Percentiles rank a stretch among this genome's conserved stretches.
Evolutionary conservation across 1,140 invertebrate genomes (phyloP).

Genomic region (Zaprionus nigranus): DNA sequence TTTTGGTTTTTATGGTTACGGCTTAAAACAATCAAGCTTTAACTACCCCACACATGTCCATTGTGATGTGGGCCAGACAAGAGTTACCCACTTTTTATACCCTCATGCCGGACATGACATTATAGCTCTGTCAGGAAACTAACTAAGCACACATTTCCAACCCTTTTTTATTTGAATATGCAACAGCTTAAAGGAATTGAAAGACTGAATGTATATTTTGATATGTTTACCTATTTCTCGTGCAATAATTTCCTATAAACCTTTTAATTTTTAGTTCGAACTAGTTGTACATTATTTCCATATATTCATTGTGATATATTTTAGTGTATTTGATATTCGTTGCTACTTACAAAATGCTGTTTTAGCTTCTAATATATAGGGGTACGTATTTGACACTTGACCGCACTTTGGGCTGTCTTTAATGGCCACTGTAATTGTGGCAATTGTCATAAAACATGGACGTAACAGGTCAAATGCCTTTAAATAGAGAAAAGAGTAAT

Average conservation of each 20-base stretch:
- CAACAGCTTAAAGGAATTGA: not conserved
- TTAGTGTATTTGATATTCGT: not conserved
- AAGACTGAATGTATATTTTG: not conserved
- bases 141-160: not conserved
- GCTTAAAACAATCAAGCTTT: constrained; percentile 35
- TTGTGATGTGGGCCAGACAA: constrained; percentile 11
- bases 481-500: not conserved
- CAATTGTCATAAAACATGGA: constrained; percentile 20
- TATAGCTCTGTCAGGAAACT: not conserved
- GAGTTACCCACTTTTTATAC: not conserved
- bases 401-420: constrained; percentile 19
- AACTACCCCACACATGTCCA: constrained; percentile 12
- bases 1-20: not conserved
- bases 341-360: not conserved
- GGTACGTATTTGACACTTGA: constrained; percentile 15
- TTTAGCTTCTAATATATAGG: not conserved
- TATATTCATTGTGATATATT: not conserved
- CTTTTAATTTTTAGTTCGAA: not conserved
- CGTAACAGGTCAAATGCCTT: not conserved
- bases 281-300: not conserved
- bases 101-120: constrained; percentile 8
- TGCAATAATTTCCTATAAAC: not conserved
- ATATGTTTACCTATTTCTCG: not conserved
- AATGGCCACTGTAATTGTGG: constrained; percentile 13
- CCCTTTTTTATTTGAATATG: not conserved